phyloP scores from a whole-genome alignment of 2,888 invertebrate species.

The Drosophila subquinaria region DNA sequence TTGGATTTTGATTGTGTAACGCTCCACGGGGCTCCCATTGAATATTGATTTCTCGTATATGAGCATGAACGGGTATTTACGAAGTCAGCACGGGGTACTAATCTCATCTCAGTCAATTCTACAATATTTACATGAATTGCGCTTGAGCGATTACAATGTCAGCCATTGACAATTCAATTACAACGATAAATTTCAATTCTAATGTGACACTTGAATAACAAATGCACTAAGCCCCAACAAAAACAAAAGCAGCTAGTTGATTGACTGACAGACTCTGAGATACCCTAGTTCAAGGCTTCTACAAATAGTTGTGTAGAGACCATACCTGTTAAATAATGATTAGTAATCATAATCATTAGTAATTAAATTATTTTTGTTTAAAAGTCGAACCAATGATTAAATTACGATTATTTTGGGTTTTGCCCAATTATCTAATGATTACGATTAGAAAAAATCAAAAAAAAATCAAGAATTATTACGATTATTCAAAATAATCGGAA shows the following conservation, averaged over 20 bases:
- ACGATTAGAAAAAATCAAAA: too few species aligned
- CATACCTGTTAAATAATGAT: too few species aligned
- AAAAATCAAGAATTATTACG: too few species aligned
- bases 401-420: too few species aligned
- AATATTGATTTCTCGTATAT: slow-evolving; percentile 20
- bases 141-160: slow-evolving; percentile 68
- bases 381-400: too few species aligned
- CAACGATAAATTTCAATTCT: slow-evolving; percentile 68
- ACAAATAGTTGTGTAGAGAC: background rate
- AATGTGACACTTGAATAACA: slow-evolving; percentile 67
- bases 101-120: slow-evolving; percentile 59
- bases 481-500: too few species aligned
- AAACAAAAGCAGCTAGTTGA: slow-evolving; percentile 12
- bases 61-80: background rate
- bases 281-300: slow-evolving; percentile 27
- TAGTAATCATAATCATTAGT: too few species aligned
- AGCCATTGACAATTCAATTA: slow-evolving; percentile 74
- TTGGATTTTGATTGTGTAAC: slow-evolving; percentile 62
- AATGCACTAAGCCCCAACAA: slow-evolving; percentile 28
- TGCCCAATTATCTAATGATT: too few species aligned
- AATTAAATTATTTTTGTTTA: too few species aligned
- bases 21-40: slow-evolving; percentile 42
- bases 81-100: slow-evolving; percentile 15
- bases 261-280: slow-evolving; percentile 15
- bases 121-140: slow-evolving; percentile 70